Conservation (phyloP, 2,113 vertebrate species). For the cattle (Bos taurus) region DNA sequence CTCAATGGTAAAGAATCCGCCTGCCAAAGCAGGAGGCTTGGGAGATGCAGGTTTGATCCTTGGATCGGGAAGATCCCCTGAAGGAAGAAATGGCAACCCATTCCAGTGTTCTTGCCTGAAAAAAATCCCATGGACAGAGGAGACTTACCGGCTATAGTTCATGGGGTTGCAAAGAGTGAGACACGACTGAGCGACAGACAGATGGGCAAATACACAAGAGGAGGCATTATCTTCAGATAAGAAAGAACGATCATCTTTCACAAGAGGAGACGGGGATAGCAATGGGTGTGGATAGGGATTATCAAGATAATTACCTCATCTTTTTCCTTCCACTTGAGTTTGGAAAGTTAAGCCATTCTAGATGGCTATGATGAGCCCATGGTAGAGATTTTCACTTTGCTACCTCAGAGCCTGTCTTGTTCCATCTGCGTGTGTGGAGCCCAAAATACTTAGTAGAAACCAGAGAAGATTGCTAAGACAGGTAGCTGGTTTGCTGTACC, state of each 20-base stretch:
- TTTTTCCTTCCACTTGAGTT: constrained; percentile 28
- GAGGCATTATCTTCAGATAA: background rate
- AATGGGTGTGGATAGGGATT: background rate
- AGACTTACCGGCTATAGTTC: background rate
- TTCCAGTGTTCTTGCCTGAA: background rate
- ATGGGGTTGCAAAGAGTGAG: background rate
- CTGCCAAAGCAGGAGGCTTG: background rate
- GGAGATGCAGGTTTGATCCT: background rate
- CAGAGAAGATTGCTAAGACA: background rate
- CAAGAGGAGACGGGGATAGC: background rate
- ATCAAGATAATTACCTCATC: constrained; percentile 47
- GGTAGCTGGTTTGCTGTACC: background rate
- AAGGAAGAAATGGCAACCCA: background rate
- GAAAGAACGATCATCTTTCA: background rate
- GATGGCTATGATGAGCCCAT: background rate
- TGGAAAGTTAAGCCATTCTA: constrained; percentile 6
- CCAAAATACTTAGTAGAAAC: background rate
- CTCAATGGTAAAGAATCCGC: background rate
- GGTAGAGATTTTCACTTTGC: constrained; percentile 28
- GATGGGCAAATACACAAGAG: background rate
- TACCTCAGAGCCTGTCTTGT: constrained; percentile 16
- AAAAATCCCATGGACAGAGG: background rate
- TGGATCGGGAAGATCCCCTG: background rate
- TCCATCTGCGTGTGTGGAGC: background rate
- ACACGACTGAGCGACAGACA: background rate